These are phyloP conservation scores for Halictus quadricinctus DNA, from an alignment of 2,888 invertebrate genomes.

Conservation along the genomic window DNA sequence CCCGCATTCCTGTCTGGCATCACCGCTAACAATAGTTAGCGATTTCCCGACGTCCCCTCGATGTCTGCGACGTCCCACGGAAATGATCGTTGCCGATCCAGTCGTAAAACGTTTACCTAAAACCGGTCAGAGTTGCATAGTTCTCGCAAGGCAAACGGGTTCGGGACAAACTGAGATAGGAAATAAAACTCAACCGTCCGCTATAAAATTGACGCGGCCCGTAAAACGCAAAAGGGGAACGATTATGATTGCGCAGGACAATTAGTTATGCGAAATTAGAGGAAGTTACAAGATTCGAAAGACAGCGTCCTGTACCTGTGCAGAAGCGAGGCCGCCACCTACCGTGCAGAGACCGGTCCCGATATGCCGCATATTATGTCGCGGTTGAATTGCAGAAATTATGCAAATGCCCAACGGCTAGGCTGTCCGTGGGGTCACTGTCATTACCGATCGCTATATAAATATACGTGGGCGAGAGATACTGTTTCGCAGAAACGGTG, in stretches of 20 bases:
- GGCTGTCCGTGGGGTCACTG: constrained; percentile 57
- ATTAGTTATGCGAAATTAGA: background rate
- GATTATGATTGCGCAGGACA: background rate
- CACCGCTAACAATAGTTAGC: constrained; percentile 64
- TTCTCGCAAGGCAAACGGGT: background rate
- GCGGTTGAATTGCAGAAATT: constrained; percentile 47
- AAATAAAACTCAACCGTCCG: background rate
- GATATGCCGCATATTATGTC: constrained; percentile 19
- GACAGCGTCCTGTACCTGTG: constrained; percentile 6
- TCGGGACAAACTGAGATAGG: background rate
- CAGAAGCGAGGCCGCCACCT: background rate
- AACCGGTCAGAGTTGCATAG: background rate
- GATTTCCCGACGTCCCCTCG: constrained; percentile 46
- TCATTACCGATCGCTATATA: constrained; percentile 66
- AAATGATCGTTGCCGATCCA: background rate
- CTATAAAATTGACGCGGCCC: background rate
- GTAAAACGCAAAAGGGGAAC: background rate
- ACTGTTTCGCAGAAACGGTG: constrained; percentile 27
- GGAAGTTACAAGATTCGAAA: background rate
- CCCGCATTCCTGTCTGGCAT: constrained; percentile 30
- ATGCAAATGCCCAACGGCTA: constrained; percentile 44
- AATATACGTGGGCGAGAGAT: constrained; percentile 46
- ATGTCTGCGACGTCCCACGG: constrained; percentile 21
- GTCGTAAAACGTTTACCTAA: background rate
- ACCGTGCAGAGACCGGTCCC: constrained; percentile 1